Evolutionary conservation across 2,888 invertebrate genomes (phyloP).

Genomic region (Hyposoter didymator): DNA sequence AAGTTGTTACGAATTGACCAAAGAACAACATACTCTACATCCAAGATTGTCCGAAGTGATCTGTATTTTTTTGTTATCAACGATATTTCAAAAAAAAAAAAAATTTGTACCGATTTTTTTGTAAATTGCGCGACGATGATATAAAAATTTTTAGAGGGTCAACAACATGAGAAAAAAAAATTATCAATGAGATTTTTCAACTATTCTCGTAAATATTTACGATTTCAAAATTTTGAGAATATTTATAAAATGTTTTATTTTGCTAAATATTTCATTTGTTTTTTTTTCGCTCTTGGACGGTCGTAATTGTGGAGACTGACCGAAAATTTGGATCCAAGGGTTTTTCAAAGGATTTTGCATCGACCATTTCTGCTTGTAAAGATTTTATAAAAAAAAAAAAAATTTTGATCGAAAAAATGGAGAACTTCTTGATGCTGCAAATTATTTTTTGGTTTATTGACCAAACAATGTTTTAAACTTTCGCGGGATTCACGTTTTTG

Average conservation of each 20-base stretch:
- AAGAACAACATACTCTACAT: too few relatives aligned
- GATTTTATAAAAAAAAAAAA: neutral
- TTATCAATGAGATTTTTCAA: neutral
- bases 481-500: slow-evolving; percentile 4
- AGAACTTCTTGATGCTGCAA: neutral
- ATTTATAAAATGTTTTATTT: neutral
- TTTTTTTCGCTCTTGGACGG: neutral
- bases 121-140: too few relatives aligned
- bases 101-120: too few relatives aligned
- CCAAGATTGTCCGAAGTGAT: too few relatives aligned
- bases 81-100: too few relatives aligned
- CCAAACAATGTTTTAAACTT: neutral
- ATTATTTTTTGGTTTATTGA: neutral
- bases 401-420: neutral
- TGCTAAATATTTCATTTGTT: neutral
- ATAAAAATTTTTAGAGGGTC: too few relatives aligned
- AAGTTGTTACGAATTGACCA: too few relatives aligned
- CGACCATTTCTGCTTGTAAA: neutral
- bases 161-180: neutral
- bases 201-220: neutral
- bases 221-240: neutral
- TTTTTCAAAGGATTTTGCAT: too few relatives aligned
- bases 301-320: neutral
- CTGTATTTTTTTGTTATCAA: too few relatives aligned
- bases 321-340: neutral